A percentile compares a stretch with the other conserved stretches of the same genome.
Conservation (phyloP, 2,888 invertebrate species). For the Idaea straminata region DNA sequence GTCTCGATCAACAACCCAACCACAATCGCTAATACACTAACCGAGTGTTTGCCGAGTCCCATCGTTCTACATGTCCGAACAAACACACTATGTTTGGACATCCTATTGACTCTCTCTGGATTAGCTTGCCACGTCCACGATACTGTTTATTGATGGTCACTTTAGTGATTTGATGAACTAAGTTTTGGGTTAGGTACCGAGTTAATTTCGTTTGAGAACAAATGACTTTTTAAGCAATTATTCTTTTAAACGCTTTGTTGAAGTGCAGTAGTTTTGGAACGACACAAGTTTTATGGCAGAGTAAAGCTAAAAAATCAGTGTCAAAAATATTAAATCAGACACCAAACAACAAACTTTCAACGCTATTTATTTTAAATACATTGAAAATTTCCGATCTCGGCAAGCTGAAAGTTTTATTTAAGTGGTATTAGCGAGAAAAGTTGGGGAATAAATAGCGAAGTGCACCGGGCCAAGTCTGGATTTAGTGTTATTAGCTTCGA, state of each 20-base stretch:
- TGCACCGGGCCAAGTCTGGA: slow-evolving; percentile 22
- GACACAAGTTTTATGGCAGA: neutral
- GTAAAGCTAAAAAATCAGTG: neutral
- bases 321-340: neutral
- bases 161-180: slow-evolving; percentile 4
- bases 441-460: slow-evolving; percentile 24
- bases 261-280: neutral
- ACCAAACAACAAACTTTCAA: neutral
- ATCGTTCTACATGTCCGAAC: neutral
- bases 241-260: no score
- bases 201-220: neutral
- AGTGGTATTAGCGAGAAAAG: slow-evolving; percentile 25
- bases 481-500: slow-evolving; percentile 23
- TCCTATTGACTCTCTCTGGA: slow-evolving; percentile 7
- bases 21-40: slow-evolving; percentile 24
- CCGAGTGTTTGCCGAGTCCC: slow-evolving; percentile 16
- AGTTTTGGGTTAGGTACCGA: neutral
- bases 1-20: neutral
- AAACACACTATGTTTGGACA: slow-evolving; percentile 12
- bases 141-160: slow-evolving; percentile 7
- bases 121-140: slow-evolving; percentile 10
- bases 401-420: slow-evolving; percentile 4
- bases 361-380: neutral
- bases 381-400: neutral
- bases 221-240: neutral